phyloP scores from a whole-genome alignment of 2,113 vertebrate species.

The Calyptomena viridis region DNA sequence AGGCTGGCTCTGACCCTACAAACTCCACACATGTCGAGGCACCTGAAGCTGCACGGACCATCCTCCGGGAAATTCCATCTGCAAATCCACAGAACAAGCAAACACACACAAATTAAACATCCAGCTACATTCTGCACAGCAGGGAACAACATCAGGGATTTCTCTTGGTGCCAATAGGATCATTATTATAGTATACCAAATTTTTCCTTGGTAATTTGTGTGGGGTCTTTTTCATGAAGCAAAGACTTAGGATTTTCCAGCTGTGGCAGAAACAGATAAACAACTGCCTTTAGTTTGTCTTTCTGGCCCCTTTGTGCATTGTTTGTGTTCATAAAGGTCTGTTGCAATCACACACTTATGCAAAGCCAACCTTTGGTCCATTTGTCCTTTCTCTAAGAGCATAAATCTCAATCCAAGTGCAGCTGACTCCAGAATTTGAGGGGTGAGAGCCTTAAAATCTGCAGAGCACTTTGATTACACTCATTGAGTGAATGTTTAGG shows the following conservation, averaged over 20 bases:
- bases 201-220: neutral
- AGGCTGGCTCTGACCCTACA: slow-evolving; percentile 76
- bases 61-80: slow-evolving; percentile 85
- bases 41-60: slow-evolving; percentile 82
- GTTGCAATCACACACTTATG: neutral
- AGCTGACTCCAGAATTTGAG: neutral
- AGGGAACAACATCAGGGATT: neutral
- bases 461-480: neutral
- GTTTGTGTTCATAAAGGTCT: no score
- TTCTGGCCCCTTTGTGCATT: neutral
- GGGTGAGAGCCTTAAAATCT: neutral
- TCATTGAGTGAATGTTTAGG: neutral
- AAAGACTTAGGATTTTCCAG: neutral
- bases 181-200: neutral
- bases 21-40: slow-evolving; percentile 78
- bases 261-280: neutral
- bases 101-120: neutral
- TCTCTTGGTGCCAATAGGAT: neutral
- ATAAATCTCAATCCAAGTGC: neutral
- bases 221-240: neutral
- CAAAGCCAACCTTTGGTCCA: neutral
- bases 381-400: neutral
- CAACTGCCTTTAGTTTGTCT: neutral
- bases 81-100: neutral
- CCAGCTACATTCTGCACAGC: neutral